Evolutionary conservation across 1,140 invertebrate genomes (phyloP).

Genomic region (Halictus rubicundus): DNA sequence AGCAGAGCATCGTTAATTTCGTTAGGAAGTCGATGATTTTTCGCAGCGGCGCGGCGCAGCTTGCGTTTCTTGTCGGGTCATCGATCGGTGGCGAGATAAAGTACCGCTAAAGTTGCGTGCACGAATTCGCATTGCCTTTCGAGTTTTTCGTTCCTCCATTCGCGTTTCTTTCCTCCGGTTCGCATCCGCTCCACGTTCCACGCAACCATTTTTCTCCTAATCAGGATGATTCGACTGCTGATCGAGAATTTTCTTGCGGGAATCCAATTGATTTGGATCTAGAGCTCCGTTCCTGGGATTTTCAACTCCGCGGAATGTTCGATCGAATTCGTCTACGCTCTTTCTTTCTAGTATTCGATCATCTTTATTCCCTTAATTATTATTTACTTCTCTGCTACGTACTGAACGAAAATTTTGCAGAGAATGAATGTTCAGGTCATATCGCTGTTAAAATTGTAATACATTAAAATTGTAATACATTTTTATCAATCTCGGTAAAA

Average conservation of each 20-base stretch:
- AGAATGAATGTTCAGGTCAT: neutral
- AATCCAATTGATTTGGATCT: constrained; percentile 1
- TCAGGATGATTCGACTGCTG: neutral
- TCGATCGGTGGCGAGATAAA: neutral
- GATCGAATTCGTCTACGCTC: neutral
- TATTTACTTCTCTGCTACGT: too few relatives aligned
- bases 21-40: too few relatives aligned
- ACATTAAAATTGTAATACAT: too few relatives aligned
- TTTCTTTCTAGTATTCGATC: neutral
- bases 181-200: neutral
- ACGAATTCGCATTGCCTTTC: neutral
- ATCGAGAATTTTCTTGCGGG: constrained; percentile 4
- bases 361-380: too few relatives aligned
- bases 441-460: too few relatives aligned
- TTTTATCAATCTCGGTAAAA: too few relatives aligned
- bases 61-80: neutral
- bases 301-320: neutral
- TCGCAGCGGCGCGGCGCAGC: too few relatives aligned
- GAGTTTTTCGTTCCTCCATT: neutral
- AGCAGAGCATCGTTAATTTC: too few relatives aligned
- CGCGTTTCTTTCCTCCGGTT: neutral
- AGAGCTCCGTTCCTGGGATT: neutral
- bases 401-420: neutral
- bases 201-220: neutral
- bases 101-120: neutral